Conservation (phyloP, 2,888 invertebrate species). For the Cyclophora albipunctata region DNA sequence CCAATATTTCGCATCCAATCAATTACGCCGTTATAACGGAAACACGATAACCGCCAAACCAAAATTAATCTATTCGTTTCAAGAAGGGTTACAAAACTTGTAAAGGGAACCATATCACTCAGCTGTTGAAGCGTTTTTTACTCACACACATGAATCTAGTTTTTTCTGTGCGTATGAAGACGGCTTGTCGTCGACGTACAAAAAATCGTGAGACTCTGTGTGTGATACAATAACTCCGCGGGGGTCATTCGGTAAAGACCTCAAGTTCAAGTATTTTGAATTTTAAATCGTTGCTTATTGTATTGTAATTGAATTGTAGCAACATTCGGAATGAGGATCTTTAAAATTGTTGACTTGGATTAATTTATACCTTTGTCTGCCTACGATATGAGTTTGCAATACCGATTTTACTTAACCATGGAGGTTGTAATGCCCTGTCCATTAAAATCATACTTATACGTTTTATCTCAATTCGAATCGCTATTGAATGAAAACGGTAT, state of each 20-base stretch:
- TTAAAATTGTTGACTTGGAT: too few species aligned
- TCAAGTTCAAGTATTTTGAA: too few species aligned
- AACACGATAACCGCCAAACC: too few species aligned
- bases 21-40: too few species aligned
- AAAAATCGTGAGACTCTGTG: slow-evolving; percentile 52
- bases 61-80: slow-evolving; percentile 10
- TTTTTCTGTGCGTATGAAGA: slow-evolving; percentile 34
- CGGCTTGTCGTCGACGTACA: slow-evolving; percentile 40
- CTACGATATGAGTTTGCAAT: too few species aligned
- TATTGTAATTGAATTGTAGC: background rate
- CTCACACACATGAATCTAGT: slow-evolving; percentile 36
- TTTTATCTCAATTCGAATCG: too few species aligned
- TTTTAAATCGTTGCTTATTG: slow-evolving; percentile 20
- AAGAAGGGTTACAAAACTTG: slow-evolving; percentile 17
- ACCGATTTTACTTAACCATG: too few species aligned
- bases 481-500: too few species aligned
- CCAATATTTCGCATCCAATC: too few species aligned
- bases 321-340: slow-evolving; percentile 1
- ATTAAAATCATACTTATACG: too few species aligned
- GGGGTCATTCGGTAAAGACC: slow-evolving; percentile 37
- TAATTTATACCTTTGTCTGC: too few species aligned
- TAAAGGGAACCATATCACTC: slow-evolving; percentile 30
- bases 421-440: too few species aligned
- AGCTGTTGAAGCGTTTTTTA: slow-evolving; percentile 56
- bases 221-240: slow-evolving; percentile 50